Evolutionary conservation across 92 coral and sea anemone genomes (phyloP).

Genomic region (Phenganax marumi): DNA sequence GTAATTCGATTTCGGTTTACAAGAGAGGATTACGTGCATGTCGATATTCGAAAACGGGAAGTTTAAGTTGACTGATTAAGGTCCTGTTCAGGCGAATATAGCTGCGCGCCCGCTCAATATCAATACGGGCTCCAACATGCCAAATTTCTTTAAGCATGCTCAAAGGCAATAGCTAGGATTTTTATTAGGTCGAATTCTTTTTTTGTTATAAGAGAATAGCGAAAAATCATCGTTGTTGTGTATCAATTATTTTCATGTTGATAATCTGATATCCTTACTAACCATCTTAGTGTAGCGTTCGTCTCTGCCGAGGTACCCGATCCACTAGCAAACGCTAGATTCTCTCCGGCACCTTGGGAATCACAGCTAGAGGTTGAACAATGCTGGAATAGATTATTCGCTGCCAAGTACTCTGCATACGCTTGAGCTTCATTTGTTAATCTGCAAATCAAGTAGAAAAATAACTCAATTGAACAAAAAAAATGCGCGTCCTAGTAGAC

Average conservation of each 20-base stretch:
- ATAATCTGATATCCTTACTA: neutral
- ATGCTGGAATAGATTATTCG: slow-evolving; percentile 6
- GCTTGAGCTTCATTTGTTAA: slow-evolving; percentile 27
- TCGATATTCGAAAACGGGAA: too few relatives aligned
- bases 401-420: slow-evolving; percentile 34
- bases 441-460: neutral
- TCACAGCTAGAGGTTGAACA: neutral
- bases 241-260: neutral
- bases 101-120: too few relatives aligned
- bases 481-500: neutral
- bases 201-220: too few relatives aligned
- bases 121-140: too few relatives aligned
- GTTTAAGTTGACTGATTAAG: too few relatives aligned
- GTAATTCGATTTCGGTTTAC: too few relatives aligned
- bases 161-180: too few relatives aligned
- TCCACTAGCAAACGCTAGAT: slow-evolving; percentile 21
- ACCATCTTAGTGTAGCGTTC: slow-evolving; percentile 37
- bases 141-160: too few relatives aligned
- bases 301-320: slow-evolving; percentile 7
- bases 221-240: neutral
- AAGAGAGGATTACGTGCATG: too few relatives aligned
- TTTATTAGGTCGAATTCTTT: too few relatives aligned
- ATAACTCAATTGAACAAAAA: too few relatives aligned
- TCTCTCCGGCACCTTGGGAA: neutral
- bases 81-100: too few relatives aligned